Conservation (phyloP, 2,113 vertebrate genomes). For the Petrocephalus zakoni region DNA sequence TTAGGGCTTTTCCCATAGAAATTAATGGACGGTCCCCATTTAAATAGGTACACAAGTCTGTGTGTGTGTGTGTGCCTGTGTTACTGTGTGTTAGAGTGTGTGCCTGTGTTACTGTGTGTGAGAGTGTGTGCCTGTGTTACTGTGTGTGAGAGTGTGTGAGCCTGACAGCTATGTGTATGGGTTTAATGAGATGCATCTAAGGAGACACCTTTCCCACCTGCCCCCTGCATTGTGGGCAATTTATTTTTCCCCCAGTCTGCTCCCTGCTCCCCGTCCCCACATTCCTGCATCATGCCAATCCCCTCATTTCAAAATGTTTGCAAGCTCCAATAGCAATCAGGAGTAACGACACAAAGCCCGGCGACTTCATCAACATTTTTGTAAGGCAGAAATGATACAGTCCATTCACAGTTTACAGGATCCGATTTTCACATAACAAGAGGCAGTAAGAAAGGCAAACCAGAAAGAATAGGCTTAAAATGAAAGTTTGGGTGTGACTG, state of each 20-base stretch:
- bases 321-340: background rate
- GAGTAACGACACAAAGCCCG: background rate
- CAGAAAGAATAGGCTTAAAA: background rate
- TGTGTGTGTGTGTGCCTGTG: background rate
- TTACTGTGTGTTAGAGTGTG: background rate
- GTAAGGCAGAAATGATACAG: background rate
- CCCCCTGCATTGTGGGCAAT: background rate
- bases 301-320: background rate
- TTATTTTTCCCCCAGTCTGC: background rate
- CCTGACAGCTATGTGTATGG: background rate
- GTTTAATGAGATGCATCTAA: too few relatives aligned
- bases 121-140: background rate
- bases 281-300: background rate
- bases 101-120: background rate
- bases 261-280: background rate
- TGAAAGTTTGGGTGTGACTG: background rate
- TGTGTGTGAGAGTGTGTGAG: conserved; percentile 18
- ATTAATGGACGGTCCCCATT: background rate
- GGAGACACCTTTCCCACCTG: background rate
- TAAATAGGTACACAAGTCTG: background rate
- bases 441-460: background rate
- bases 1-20: too few relatives aligned
- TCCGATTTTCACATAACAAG: background rate
- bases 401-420: background rate
- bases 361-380: background rate